Base-by-base conservation (phyloP, 2,888 invertebrate species). In the Ganaspis brasiliensis region DNA sequence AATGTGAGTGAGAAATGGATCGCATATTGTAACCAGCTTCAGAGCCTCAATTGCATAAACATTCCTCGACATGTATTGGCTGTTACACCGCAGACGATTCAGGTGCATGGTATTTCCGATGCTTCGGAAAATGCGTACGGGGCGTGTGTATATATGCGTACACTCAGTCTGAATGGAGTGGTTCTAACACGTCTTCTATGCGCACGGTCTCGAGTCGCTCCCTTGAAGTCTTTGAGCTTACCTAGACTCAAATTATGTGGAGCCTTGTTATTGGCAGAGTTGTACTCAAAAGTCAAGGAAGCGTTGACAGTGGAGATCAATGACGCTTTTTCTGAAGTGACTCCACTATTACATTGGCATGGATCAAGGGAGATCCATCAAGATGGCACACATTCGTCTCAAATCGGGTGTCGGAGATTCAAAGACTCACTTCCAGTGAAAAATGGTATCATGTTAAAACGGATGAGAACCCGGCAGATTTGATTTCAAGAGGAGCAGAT, bases 211-310 rank as follows among this genome's bases (percentile, higher is more conserved):
- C 61, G 79, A n/a, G 79, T 82, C 1, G 78, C 78, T 10, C 81
- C 83, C 0, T 21, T 83, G 19, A 82, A 82, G 59, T 72, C 70
- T 0, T 24, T 77, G 0, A 74, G 77, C 0, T 72, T 83, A 19
- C 81, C 83, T n/a, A 52, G 79, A 9, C 31, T 81, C 0, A 79
- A 83, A 49, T 63, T 82, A 26, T 82, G 81, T 37, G 77, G 78
- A 10, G 76, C 77, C 12, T 71, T 76, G 21, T 57, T 81, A 24
- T 55, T 81, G 12, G 61, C 81, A 9, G 35, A 72, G 19, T 52
- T 81, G n/a, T 52, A 63, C 12, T 40, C 16, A 12, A 74, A 63
- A 45, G 76, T 80, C 4, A 56, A 52, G 45, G 55, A 63, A 0
- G 76, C 79, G 1, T 24, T 78, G 19, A 71, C 72, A 0, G n/a